These are phyloP conservation scores for Hydropsyche betteni DNA, from an alignment of 2,888 invertebrate genomes.

Conservation along the genomic window DNA sequence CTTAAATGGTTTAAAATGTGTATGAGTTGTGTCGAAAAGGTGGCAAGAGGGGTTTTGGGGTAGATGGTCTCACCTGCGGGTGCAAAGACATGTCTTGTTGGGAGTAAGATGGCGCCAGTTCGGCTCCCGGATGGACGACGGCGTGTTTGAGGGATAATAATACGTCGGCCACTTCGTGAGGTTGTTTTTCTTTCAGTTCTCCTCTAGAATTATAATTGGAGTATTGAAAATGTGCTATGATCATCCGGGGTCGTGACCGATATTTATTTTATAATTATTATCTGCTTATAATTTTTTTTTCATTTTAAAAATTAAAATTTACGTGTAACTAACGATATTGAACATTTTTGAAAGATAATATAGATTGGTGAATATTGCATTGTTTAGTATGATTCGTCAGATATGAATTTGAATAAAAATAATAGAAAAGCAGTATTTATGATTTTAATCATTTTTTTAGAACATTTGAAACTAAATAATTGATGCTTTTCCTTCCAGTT, in stretches of 20 bases:
- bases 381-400: too few relatives aligned
- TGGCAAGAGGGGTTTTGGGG: not conserved
- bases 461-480: too few relatives aligned
- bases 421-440: too few relatives aligned
- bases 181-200: constrained; percentile 51
- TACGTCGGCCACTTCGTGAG: constrained; percentile 84
- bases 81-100: constrained; percentile 61
- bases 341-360: too few relatives aligned
- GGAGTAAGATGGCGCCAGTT: constrained; percentile 64
- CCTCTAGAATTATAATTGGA: constrained; percentile 39
- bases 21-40: not conserved
- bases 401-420: too few relatives aligned
- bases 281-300: not conserved
- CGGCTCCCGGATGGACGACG: constrained; percentile 80
- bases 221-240: not conserved
- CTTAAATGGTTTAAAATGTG: constrained; percentile 55
- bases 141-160: constrained; percentile 87
- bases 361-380: too few relatives aligned
- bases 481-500: too few relatives aligned
- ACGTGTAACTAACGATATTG: too few relatives aligned
- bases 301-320: not conserved
- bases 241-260: too few relatives aligned
- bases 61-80: constrained; percentile 41
- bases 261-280: too few relatives aligned
- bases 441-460: too few relatives aligned